phyloP scores from a whole-genome alignment of 2,888 invertebrate species.

The Falcaria lacertinaria region DNA sequence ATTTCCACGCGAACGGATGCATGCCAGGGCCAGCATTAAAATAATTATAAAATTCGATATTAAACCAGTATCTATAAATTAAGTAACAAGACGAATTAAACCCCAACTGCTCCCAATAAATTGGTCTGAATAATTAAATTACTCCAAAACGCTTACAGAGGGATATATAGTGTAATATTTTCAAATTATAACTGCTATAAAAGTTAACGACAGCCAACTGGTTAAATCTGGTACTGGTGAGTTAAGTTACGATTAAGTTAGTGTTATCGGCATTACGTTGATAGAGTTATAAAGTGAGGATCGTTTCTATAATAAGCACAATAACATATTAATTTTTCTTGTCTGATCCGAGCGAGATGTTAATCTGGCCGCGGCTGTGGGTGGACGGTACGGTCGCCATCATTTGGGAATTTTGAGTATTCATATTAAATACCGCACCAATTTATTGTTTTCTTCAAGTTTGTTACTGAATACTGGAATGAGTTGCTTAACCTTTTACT shows the following conservation, averaged over 20 bases:
- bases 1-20: too few relatives aligned
- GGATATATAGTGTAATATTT: background rate
- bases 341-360: conserved; percentile 28
- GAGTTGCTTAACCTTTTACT: too few relatives aligned
- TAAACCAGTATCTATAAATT: too few relatives aligned
- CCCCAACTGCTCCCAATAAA: background rate
- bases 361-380: conserved; percentile 28
- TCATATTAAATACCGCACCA: too few relatives aligned
- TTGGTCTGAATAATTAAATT: background rate
- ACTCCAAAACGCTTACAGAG: background rate
- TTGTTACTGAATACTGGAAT: too few relatives aligned
- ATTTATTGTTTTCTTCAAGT: too few relatives aligned
- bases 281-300: conserved; percentile 9
- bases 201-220: background rate
- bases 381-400: conserved; percentile 22
- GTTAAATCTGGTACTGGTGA: background rate
- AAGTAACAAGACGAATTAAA: too few relatives aligned
- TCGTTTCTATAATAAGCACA: conserved; percentile 41
- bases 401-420: background rate
- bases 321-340: conserved; percentile 42
- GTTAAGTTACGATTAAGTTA: background rate
- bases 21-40: too few relatives aligned
- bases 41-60: too few relatives aligned
- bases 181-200: background rate
- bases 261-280: background rate